Conservation (phyloP, 2,888 invertebrate genomes). For the Dynastes maya region DNA sequence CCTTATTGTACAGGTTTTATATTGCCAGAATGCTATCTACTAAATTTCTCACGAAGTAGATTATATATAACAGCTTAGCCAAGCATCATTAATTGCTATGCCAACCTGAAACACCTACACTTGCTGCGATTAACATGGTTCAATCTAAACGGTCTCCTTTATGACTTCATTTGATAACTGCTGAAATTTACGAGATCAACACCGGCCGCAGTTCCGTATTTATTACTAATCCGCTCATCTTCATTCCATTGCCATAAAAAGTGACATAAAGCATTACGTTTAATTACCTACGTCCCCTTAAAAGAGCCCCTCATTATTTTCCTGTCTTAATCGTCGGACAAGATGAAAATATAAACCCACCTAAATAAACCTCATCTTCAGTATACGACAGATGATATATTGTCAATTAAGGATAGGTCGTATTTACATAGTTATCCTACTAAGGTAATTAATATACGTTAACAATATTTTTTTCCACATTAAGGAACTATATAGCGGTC, state of each 20-base stretch:
- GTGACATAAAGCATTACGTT: constrained; percentile 57
- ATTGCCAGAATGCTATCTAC: too few species aligned
- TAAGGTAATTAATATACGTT: constrained; percentile 47
- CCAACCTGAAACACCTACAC: constrained; percentile 11
- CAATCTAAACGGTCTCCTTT: constrained; percentile 25
- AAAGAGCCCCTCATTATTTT: constrained; percentile 41
- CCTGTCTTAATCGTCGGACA: neutral
- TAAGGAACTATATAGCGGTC: constrained; percentile 33
- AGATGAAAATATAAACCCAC: constrained; percentile 42
- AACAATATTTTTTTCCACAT: constrained; percentile 33
- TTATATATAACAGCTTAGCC: neutral
- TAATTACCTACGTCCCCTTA: constrained; percentile 47
- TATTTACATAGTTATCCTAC: constrained; percentile 48
- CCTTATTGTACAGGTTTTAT: too few species aligned
- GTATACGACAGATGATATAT: constrained; percentile 44
- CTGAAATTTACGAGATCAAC: constrained; percentile 40
- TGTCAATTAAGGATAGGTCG: constrained; percentile 46
- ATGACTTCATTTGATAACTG: constrained; percentile 26
- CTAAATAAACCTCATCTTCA: constrained; percentile 32
- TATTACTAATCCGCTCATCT: constrained; percentile 30
- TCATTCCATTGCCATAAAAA: constrained; percentile 43
- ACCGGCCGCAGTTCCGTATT: neutral
- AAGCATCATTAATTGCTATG: neutral
- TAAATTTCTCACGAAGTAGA: too few species aligned
- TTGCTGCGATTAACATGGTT: neutral